Evolutionary conservation across 2,888 invertebrate species (phyloP), one percentile per base, ranked within the genome.

Genomic region (Lepidochrysops patricia): DNA sequence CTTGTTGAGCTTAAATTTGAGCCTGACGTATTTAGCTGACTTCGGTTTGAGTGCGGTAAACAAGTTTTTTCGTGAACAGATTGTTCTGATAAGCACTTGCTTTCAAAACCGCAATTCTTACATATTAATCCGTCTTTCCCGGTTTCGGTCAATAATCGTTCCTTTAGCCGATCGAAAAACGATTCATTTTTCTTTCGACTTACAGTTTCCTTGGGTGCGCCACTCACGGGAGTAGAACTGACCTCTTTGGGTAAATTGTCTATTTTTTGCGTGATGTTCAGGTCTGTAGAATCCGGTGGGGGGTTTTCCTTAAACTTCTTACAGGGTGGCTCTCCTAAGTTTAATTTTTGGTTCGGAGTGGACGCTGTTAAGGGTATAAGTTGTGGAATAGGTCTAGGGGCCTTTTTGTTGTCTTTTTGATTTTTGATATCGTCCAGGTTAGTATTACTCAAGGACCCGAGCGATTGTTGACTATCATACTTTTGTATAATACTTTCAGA

Each of bases 131-230:
- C 92, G 71, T 91, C 91, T 71, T 92, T 91, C 0, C 91, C 91
- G 0, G 92, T 91, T 68, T 91, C 91, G 12, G 91, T 90, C 65
- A 94, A 89, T 57, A 95, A 80, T 74, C 94, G 93, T 78, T 94
- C 94, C 82, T 95, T 95, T 32, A 96, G 83, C 75, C 93, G 93
- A 72, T 96, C 96, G 72, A 96, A 96, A 76, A 96, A 96, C 49
- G 95, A 94, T 49, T 93, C 92, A 70, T 93, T 93, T 77, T 94
- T 94, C 80, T 92, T 92, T 67, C 83, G 78, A 2, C 69, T 72
- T 52, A 70, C 66, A 23, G 71, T 76, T 62, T 88, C 88, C 70
- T 84, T 87, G 34, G 68, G 60, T 35, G 66, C 63, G 58, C 70
- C 79, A 59, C 67, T 71, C 32, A 78, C 72, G 50, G 84, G 79